Conservation (phyloP, 1,140 invertebrate species). For the Streblospio benedicti region DNA sequence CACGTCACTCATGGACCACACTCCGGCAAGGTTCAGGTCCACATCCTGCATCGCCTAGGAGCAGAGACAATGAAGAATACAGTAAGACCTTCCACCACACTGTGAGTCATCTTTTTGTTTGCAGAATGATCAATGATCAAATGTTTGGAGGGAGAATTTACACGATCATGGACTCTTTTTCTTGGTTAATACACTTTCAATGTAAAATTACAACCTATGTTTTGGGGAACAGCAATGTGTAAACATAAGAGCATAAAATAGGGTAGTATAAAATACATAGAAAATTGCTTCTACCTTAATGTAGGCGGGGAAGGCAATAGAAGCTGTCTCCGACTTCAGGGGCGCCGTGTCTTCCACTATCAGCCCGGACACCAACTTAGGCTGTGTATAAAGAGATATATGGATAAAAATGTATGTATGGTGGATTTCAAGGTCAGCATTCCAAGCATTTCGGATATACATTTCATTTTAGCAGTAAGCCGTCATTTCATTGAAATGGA, state of each 20-base stretch:
- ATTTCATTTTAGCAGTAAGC: neutral
- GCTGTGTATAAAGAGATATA: constrained; percentile 47
- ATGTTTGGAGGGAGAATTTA: no score
- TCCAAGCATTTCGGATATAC: neutral
- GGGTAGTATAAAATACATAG: constrained; percentile 46
- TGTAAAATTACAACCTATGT: constrained; percentile 53
- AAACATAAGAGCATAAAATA: constrained; percentile 5
- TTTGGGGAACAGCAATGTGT: neutral
- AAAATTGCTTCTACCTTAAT: constrained; percentile 57
- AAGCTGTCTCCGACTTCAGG: constrained; percentile 49
- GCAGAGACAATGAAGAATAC: no score
- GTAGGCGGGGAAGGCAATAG: constrained; percentile 51
- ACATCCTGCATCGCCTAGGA: no score
- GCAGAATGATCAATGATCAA: no score
- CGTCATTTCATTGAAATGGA: neutral
- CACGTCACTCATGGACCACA: no score
- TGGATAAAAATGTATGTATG: neutral
- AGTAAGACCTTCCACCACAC: no score
- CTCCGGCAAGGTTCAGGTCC: no score
- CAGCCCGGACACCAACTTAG: constrained; percentile 66
- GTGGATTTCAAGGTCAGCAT: neutral
- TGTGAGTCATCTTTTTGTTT: no score
- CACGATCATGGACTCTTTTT: no score
- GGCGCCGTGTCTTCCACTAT: constrained; percentile 80
- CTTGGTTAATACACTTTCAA: constrained; percentile 46